Evolutionary conservation across 1,140 invertebrate species (phyloP).

Genomic region (Uloborus diversus): DNA sequence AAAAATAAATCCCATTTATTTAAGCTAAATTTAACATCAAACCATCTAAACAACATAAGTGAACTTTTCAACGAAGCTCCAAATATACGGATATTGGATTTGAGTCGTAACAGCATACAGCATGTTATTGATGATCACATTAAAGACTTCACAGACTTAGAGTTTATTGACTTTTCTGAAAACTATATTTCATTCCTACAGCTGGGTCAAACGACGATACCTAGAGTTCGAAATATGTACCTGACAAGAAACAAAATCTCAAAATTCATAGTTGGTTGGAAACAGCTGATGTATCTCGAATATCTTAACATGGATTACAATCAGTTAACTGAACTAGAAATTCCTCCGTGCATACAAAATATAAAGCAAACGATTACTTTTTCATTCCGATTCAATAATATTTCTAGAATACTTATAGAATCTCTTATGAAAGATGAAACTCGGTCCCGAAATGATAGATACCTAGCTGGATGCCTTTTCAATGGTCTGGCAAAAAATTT

Average conservation of each 20-base stretch:
- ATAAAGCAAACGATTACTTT: constrained; percentile 45
- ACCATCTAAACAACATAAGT: not conserved
- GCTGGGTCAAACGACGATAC: not conserved
- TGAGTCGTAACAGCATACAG: constrained; percentile 15
- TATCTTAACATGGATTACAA: constrained; percentile 5
- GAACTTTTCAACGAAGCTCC: not conserved
- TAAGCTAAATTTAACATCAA: not conserved
- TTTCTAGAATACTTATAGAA: not conserved
- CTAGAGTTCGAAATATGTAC: not conserved
- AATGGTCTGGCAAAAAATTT: constrained; percentile 37
- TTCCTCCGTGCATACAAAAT: constrained; percentile 36
- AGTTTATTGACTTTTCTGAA: not conserved
- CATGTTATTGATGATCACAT: constrained; percentile 4
- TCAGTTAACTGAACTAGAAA: not conserved
- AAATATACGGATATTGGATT: not conserved
- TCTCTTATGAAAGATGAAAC: constrained; percentile 1
- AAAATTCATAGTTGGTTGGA: constrained; percentile 12
- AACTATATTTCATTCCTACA: constrained; percentile 3
- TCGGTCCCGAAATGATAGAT: not conserved
- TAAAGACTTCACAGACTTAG: not conserved
- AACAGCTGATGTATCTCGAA: constrained; percentile 8
- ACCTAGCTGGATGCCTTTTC: constrained; percentile 7
- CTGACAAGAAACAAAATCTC: constrained; percentile 9
- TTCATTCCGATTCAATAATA: constrained; percentile 26
- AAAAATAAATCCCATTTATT: not conserved